phyloP scores from a whole-genome alignment of 2,113 vertebrate genomes.

The Phyllostomus discolor region DNA sequence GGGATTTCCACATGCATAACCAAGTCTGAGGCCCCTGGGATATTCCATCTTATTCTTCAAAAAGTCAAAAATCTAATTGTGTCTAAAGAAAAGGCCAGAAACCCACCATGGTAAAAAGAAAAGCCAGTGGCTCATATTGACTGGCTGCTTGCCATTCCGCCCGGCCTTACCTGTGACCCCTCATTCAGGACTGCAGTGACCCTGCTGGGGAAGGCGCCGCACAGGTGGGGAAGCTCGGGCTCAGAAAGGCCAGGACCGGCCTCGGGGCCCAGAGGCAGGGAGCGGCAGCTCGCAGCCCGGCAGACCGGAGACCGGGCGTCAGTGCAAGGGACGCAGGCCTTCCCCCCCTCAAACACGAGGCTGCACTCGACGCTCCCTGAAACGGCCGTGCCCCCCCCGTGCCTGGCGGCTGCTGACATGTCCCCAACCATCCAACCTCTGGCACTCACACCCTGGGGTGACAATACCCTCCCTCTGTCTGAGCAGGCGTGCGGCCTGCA shows the following conservation, averaged over 20 bases:
- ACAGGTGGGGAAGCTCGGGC: background rate
- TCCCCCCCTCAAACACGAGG: background rate
- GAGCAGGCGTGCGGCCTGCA: background rate
- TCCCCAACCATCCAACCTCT: background rate
- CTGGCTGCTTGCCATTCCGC: background rate
- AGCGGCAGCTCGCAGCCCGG: background rate
- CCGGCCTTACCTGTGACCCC: background rate
- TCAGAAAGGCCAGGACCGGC: background rate
- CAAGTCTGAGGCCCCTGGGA: background rate
- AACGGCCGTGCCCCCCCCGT: background rate
- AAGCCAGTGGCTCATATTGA: slow-evolving; percentile 1
- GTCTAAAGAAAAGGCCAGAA: slow-evolving; percentile 19
- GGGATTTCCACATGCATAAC: background rate
- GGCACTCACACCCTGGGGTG: background rate
- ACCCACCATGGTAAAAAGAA: background rate
- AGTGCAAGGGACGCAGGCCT: background rate
- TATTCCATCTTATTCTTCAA: background rate
- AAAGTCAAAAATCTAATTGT: slow-evolving; percentile 25
- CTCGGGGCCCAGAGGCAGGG: no score
- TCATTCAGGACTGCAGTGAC: background rate
- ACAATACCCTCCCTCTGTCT: background rate
- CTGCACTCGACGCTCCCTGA: background rate
- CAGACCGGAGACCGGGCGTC: background rate
- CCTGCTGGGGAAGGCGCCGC: background rate
- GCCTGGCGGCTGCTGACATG: background rate